Evolutionary conservation across 1,140 invertebrate species (phyloP), one percentile per base, ranked within the genome.

Genomic region (Carcinoscorpius rotundicauda): DNA sequence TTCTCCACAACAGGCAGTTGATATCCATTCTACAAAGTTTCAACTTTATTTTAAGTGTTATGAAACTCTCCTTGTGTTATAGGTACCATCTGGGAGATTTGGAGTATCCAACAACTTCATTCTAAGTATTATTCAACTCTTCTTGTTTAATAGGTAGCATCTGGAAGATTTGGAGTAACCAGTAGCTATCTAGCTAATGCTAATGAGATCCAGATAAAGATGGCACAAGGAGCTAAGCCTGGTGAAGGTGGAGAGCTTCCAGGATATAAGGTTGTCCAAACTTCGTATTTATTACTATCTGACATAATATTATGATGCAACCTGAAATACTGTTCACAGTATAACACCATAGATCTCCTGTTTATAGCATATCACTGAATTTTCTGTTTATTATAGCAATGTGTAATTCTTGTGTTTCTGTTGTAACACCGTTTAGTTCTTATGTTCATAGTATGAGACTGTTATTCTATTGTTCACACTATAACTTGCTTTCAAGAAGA

Each of bases 171-270:
- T 81, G 97, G 97, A 29, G 97, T 99, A 0, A 99, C 95, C 0
- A 93, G 93, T 55, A 89, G 93, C 0, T 99, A 99, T 75, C 78
- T 99, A 51, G 93, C 94, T 6, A 91, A 98, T 80, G 91, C 96
- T 10, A 93, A 97, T 78, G 93, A 97, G 77, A 75, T 97, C 62
- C 94, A 97, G 78, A 97, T 97, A 73, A 97, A 97, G 80, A 97
- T 97, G 93, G 94, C 94, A n/a, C 94, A 97, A 78, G 94, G 94
- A 10, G 94, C 93, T 48, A 97, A 97, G 73, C 93, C 93, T 0
- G 93, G 93, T 4, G 93, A 97, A 81, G 93, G 93, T 57, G 93
- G 94, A 49, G 93, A 97, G 79, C 76, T 97, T 10, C 94, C 94
- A 2, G 88, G 92, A 71, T 88, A 87, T 68, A 87, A 86, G 75